A percentile compares a stretch with the other conserved stretches of the same genome.
Evolutionary conservation across 2,113 vertebrate species (phyloP).

Genomic region (Lathamus discolor): DNA sequence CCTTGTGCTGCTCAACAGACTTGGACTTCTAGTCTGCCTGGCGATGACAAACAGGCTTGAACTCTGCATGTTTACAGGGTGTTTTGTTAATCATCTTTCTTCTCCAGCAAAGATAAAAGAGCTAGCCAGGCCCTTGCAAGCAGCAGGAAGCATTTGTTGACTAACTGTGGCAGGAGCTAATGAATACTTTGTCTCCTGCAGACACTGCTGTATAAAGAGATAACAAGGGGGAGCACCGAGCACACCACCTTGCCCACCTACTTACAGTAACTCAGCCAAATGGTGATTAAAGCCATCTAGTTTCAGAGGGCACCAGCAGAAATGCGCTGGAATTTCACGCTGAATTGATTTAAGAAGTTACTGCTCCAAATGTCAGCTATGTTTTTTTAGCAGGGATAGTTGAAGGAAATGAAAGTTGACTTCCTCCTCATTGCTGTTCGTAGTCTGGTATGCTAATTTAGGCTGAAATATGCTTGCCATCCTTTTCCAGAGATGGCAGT

Average conservation of each 20-base stretch:
- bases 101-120: constrained; percentile 21
- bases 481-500: neutral
- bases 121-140: neutral
- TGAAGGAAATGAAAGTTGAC: neutral
- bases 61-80: neutral
- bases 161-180: neutral
- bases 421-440: neutral
- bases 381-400: neutral
- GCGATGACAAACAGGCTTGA: neutral
- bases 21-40: neutral
- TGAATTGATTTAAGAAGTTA: constrained; percentile 31
- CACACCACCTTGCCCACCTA: neutral
- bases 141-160: neutral
- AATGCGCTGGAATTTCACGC: constrained; percentile 28
- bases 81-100: constrained; percentile 3
- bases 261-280: neutral
- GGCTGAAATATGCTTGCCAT: constrained; percentile 8
- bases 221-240: neutral
- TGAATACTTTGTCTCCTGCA: neutral
- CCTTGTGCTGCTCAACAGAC: neutral
- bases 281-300: neutral
- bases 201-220: neutral
- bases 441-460: neutral
- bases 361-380: neutral
- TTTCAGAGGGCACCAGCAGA: neutral